phyloP scores from a whole-genome alignment of 1,140 invertebrate species.

The Arion vulgaris region DNA sequence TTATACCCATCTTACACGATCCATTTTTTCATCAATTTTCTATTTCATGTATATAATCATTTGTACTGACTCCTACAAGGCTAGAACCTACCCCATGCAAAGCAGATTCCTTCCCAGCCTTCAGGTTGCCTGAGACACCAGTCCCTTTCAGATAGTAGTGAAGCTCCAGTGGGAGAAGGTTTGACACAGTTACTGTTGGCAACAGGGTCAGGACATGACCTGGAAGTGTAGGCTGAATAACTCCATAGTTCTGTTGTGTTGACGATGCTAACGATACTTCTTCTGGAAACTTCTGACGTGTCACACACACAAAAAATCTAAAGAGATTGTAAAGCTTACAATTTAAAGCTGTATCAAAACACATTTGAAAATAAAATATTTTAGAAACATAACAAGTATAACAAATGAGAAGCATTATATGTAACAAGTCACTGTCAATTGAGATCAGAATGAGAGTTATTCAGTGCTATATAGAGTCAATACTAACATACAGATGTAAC shows the following conservation, averaged over 20 bases:
- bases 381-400: no score
- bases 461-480: no score
- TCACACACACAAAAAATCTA: slow-evolving; percentile 39
- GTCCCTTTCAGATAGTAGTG: slow-evolving; percentile 72
- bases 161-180: slow-evolving; percentile 78
- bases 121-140: slow-evolving; percentile 76
- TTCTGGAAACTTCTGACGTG: slow-evolving; percentile 32
- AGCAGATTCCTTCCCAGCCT: slow-evolving; percentile 76
- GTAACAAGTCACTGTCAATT: no score
- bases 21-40: no score
- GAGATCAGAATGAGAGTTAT: no score
- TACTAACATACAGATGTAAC: no score
- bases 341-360: no score
- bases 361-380: no score
- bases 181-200: slow-evolving; percentile 85
- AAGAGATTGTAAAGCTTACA: background rate
- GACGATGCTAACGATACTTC: background rate
- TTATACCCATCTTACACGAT: no score
- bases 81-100: slow-evolving; percentile 70
- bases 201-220: slow-evolving; percentile 89
- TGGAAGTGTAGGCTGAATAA: slow-evolving; percentile 23
- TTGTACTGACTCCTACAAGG: no score
- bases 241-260: slow-evolving; percentile 9
- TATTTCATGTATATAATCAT: no score
- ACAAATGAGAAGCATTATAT: no score